Base-by-base conservation (phyloP, 2,888 invertebrate genomes). In the Scaeva pyrastri region DNA sequence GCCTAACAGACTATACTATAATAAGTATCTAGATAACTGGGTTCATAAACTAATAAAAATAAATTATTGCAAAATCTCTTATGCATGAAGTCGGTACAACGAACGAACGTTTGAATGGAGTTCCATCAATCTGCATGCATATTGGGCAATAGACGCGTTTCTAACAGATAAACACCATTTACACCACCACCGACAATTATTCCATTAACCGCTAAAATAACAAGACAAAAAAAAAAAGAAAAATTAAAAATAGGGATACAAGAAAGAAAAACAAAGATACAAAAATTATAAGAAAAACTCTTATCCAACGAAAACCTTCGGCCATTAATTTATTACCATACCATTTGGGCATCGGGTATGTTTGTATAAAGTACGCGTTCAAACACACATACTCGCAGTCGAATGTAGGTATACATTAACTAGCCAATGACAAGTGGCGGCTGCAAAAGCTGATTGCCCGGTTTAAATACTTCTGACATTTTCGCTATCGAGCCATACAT, bases 51-150 rank as follows among this genome's bases (percentile, higher is more conserved):
- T 75, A 71, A 79, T 84, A 84, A 79, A 84, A 79, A 84, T 79
- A 75, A 84, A 75, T 45, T 75, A 84, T 79, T 84, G 74, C 84
- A 50, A 75, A 84, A 84, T 62, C 64, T 48, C 50, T 58, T 64
- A 26, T 50, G 74, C 23, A 71, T 62, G 74, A 73, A 52, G 75
- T n/a, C n/a, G n/a, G n/a, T n/a, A n/a, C 79, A 75, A 52, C 31
- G 36, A 31, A 31, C 5, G 2, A 31, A 8, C 8, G 5, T 39
- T 73, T 73, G 64, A 75, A 79, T 79, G 79, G 39, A 74, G 71
- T 66, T 71, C 64, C 79, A 84, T 84, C 79, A 75, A 75, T 66
- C 74, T 50, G 50, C 66, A 58, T 43, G 36, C 23, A 48, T 21
- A 66, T 84, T 84, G 58, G 23, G 79, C 71, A 84, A 84, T 58